Percentiles rank a stretch among this genome's conserved stretches.
These are phyloP conservation scores for Mustelus asterias DNA, from an alignment of 2,113 vertebrate species.

Conservation along the genomic window DNA sequence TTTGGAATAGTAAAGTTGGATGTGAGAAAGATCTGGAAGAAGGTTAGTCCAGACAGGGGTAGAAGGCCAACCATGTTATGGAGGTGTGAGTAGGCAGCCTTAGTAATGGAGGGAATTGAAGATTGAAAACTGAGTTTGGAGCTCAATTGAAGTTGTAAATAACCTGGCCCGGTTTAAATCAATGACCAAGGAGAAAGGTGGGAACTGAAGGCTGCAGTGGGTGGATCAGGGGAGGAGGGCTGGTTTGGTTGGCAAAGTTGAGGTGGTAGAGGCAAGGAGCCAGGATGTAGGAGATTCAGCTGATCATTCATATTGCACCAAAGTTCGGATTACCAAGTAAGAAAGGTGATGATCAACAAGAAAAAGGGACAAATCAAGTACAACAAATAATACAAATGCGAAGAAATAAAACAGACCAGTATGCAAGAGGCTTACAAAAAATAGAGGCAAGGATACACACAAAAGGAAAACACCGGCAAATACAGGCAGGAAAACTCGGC, in stretches of 20 bases:
- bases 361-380: not conserved
- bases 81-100: not conserved
- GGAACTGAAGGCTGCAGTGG: too few relatives aligned
- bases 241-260: too few relatives aligned
- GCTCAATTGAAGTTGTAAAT: not conserved
- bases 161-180: not conserved
- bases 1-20: not conserved
- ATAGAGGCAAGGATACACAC: not conserved
- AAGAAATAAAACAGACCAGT: not conserved
- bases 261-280: not conserved
- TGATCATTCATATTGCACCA: not conserved
- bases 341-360: not conserved
- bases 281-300: not conserved
- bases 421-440: not conserved
- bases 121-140: not conserved
- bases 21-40: not conserved
- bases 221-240: too few relatives aligned
- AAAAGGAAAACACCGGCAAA: not conserved
- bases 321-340: not conserved
- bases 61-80: not conserved
- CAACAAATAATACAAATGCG: not conserved
- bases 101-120: too few relatives aligned
- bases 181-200: not conserved
- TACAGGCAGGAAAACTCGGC: not conserved
- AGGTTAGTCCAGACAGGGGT: not conserved